Evolutionary conservation across 2,797 vertebrate genomes (phyloP).

Genomic region (Scolopax rusticola): DNA sequence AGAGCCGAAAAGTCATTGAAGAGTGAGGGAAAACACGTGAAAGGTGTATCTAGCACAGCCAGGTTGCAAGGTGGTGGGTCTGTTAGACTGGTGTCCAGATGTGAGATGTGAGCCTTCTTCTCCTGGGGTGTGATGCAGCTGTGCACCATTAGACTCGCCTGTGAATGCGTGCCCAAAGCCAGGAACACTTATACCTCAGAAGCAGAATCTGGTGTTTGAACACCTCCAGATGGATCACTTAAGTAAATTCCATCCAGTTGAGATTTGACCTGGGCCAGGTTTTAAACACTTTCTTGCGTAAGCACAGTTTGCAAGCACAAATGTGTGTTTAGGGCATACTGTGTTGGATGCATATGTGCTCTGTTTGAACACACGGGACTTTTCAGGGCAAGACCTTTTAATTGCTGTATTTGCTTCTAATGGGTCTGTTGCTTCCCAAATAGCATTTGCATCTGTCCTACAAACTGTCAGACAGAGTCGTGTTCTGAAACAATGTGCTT

Average conservation of each 20-base stretch:
- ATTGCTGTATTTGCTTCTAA: slow-evolving; percentile 8
- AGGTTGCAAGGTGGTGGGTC: slow-evolving; percentile 16
- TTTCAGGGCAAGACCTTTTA: slow-evolving; percentile 30
- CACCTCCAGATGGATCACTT: slow-evolving; percentile 49
- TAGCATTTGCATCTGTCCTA: neutral
- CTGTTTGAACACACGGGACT: slow-evolving; percentile 8
- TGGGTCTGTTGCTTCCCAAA: neutral
- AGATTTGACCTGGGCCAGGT: slow-evolving; percentile 40
- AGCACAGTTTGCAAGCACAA: slow-evolving; percentile 23
- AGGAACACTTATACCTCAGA: slow-evolving; percentile 8
- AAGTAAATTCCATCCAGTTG: slow-evolving; percentile 54
- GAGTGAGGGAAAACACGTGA: neutral
- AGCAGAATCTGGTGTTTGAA: slow-evolving; percentile 40
- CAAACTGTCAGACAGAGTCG: neutral
- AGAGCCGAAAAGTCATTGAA: neutral
- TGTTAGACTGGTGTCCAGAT: slow-evolving; percentile 42
- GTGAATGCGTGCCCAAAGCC: slow-evolving; percentile 12
- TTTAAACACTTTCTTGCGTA: slow-evolving; percentile 38
- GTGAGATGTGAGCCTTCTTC: neutral
- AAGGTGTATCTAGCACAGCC: slow-evolving; percentile 1
- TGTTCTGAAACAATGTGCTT: neutral
- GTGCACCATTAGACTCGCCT: slow-evolving; percentile 21
- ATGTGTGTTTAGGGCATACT: neutral
- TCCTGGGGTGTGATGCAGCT: slow-evolving; percentile 19
- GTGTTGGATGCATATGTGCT: neutral